phyloP scores from a whole-genome alignment of 2,888 invertebrate species.

The Drepanosiphum platanoidis region DNA sequence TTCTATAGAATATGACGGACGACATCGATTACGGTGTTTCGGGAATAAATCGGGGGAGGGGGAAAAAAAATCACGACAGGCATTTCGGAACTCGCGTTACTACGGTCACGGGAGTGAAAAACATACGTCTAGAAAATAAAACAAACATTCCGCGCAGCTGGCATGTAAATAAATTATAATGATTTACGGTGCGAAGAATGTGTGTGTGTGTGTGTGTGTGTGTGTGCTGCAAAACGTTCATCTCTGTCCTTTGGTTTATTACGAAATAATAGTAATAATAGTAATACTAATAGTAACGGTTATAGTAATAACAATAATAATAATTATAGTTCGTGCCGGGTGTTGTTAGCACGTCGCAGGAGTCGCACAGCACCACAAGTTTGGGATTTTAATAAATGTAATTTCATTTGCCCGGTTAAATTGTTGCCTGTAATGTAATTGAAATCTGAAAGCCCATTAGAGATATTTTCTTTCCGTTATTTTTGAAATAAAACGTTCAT shows the following conservation, averaged over 20 bases:
- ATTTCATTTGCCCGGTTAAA: not conserved
- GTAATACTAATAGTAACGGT: not conserved
- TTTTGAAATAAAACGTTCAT: conserved; percentile 24
- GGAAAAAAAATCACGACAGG: not conserved
- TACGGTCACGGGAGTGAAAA: not conserved
- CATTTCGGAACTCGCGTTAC: not conserved
- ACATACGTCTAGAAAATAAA: not conserved
- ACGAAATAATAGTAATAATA: not conserved
- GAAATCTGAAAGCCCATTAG: not conserved
- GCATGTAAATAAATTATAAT: conserved; percentile 8
- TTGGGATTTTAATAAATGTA: not conserved
- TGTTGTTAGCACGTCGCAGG: not conserved
- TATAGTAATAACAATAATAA: not conserved
- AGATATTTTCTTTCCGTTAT: conserved; percentile 1
- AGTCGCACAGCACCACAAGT: not conserved
- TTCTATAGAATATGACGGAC: not conserved
- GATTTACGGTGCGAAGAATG: not conserved
- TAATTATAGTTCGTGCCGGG: not conserved
- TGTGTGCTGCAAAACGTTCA: not conserved
- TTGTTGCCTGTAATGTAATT: conserved; percentile 6
- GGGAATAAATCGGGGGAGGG: not conserved
- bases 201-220: too few species aligned
- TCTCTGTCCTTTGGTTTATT: not conserved
- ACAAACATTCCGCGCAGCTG: not conserved
- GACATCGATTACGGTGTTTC: conserved; percentile 15